Conservation (phyloP, 2,797 vertebrate species). For the Gymnodraco acuticeps region DNA sequence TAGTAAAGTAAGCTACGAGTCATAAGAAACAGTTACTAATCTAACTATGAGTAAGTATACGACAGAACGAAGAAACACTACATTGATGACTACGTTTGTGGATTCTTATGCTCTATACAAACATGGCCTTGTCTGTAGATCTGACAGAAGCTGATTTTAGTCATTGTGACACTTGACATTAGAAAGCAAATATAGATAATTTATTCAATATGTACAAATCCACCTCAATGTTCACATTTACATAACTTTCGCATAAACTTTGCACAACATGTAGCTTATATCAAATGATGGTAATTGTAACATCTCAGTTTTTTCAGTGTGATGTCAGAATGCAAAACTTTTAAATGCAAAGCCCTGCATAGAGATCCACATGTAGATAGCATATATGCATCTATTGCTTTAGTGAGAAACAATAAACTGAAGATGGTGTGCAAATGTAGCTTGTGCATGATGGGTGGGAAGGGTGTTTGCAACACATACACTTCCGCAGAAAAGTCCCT, state of each 20-base stretch:
- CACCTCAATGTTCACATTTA: constrained; percentile 29
- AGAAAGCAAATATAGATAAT: constrained; percentile 8
- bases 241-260: neutral
- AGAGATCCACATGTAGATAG: constrained; percentile 8
- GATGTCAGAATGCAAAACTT: constrained; percentile 17
- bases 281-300: constrained; percentile 29
- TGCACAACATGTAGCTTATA: constrained; percentile 60
- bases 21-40: neutral
- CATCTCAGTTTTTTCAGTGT: constrained; percentile 20
- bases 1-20: neutral
- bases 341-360: neutral
- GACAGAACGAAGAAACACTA: constrained; percentile 33
- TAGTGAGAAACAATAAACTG: constrained; percentile 36
- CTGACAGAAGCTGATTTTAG: constrained; percentile 8
- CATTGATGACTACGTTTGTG: constrained; percentile 11
- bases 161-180: neutral
- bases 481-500: constrained; percentile 70
- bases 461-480: constrained; percentile 34
- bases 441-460: constrained; percentile 15
- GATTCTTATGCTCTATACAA: neutral
- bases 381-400: constrained; percentile 34
- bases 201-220: constrained; percentile 53
- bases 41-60: constrained; percentile 13
- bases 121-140: neutral
- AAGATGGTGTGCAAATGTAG: constrained; percentile 17